phyloP scores from a whole-genome alignment of 2,797 vertebrate genomes.

The Sciaenops ocellatus region DNA sequence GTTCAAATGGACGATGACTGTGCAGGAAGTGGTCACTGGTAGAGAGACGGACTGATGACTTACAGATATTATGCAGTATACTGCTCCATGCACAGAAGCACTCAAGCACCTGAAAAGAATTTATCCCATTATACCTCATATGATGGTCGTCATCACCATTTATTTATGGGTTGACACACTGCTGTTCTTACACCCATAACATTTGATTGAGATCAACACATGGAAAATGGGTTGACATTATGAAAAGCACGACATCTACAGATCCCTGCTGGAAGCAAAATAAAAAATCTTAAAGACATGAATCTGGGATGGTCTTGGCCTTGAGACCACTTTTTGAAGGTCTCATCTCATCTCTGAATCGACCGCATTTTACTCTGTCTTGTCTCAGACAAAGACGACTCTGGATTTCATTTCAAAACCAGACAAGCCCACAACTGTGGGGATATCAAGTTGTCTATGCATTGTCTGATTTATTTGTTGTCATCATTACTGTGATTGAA shows the following conservation, averaged over 20 bases:
- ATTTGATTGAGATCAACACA: background rate
- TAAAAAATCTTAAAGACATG: background rate
- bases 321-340: too few relatives aligned
- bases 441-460: too few relatives aligned
- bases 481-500: too few relatives aligned
- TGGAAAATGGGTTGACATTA: background rate
- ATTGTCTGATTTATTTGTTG: too few relatives aligned
- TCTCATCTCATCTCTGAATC: too few relatives aligned
- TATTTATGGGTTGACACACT: background rate
- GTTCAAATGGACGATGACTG: constrained; percentile 37
- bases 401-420: too few relatives aligned
- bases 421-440: too few relatives aligned
- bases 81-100: constrained; percentile 13
- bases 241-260: background rate
- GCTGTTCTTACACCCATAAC: background rate
- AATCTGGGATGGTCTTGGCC: too few relatives aligned
- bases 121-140: background rate
- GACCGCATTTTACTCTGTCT: too few relatives aligned
- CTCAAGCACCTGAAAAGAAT: background rate
- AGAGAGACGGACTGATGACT: constrained; percentile 24
- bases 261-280: background rate
- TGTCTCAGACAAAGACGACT: too few relatives aligned
- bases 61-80: constrained; percentile 15
- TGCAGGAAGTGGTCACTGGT: constrained; percentile 33
- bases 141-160: too few relatives aligned